A percentile compares a stretch with the other conserved stretches of the same genome.
Conservation (phyloP, 2,113 vertebrate genomes). For the Lucifuga dentata region DNA sequence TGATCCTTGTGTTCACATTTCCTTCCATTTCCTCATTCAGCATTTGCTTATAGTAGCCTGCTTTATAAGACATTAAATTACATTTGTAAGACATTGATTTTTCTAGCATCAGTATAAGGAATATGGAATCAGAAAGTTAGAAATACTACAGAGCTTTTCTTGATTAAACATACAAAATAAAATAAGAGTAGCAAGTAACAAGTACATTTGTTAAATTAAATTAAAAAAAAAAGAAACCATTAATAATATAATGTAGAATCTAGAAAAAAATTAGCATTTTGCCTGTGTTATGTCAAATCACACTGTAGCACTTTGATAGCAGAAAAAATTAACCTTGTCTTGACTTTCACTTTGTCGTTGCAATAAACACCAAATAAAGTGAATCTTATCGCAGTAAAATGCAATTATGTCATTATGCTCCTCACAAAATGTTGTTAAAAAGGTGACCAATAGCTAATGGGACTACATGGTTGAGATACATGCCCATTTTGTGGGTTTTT, state of each 20-base stretch:
- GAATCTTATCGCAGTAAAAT: constrained; percentile 37
- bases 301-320: too few relatives aligned
- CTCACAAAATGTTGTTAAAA: constrained; percentile 47
- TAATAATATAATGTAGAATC: background rate
- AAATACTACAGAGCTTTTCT: too few relatives aligned
- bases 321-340: background rate
- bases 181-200: too few relatives aligned
- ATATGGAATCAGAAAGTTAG: too few relatives aligned
- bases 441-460: constrained; percentile 56
- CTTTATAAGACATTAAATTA: too few relatives aligned
- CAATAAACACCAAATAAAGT: constrained; percentile 31
- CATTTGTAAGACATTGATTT: too few relatives aligned
- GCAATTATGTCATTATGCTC: constrained; percentile 13
- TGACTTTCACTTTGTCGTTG: background rate
- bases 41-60: background rate
- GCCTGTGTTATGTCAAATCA: too few relatives aligned
- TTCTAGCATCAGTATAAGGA: too few relatives aligned
- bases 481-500: constrained; percentile 40
- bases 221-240: background rate
- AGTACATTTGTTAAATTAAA: too few relatives aligned
- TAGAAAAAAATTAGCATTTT: too few relatives aligned
- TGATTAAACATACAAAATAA: too few relatives aligned
- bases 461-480: constrained; percentile 19
- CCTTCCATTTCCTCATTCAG: background rate
- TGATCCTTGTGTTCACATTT: background rate